Conservation (phyloP, 2,113 vertebrate species). For the Notiomystis cincta region DNA sequence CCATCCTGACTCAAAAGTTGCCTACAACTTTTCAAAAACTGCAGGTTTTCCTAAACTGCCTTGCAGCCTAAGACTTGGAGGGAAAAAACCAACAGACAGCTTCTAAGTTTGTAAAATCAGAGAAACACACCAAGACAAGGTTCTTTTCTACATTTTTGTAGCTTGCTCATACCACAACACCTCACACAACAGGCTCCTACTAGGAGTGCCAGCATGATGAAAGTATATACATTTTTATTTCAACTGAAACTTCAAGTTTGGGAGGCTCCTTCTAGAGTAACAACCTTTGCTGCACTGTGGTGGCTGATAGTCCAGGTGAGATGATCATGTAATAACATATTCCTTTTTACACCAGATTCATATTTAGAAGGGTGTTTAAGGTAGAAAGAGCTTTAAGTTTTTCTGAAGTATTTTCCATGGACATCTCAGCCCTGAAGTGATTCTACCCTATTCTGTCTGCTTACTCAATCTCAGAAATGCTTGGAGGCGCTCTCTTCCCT, state of each 20-base stretch:
- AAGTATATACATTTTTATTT: background rate
- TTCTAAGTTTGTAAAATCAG: background rate
- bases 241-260: background rate
- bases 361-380: background rate
- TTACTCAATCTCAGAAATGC: background rate
- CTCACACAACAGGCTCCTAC: background rate
- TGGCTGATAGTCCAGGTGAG: background rate
- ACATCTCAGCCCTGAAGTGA: background rate
- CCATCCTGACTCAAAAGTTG: background rate
- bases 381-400: background rate
- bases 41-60: background rate
- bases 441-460: constrained; percentile 60
- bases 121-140: background rate
- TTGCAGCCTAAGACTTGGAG: background rate
- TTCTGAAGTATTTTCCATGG: background rate
- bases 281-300: background rate
- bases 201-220: background rate
- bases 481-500: rapidly evolving
- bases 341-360: background rate
- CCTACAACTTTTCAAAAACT: background rate
- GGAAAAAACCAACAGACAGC: background rate
- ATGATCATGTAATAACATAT: background rate
- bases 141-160: background rate
- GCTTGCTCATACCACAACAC: background rate
- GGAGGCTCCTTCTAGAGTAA: background rate